Percentiles rank a stretch among this genome's conserved stretches.
Evolutionary conservation across 2,797 vertebrate genomes (phyloP).

Genomic region (Sebastes hopkinsi): DNA sequence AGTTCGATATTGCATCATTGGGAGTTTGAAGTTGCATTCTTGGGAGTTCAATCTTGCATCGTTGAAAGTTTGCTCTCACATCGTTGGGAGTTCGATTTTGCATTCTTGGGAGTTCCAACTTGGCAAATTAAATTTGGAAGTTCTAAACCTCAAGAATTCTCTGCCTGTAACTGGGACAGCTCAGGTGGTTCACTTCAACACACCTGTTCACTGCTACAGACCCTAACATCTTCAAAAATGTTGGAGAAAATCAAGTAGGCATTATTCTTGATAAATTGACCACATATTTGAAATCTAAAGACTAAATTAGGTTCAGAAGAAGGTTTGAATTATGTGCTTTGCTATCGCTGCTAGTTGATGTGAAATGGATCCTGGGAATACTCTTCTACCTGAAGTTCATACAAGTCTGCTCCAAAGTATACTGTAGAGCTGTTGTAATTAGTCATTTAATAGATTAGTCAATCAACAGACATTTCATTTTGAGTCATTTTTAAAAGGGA

Average conservation of each 20-base stretch:
- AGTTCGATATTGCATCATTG: background rate
- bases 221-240: background rate
- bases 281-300: background rate
- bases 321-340: background rate
- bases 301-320: no score
- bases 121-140: no score
- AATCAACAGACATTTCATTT: background rate
- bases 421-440: background rate
- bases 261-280: background rate
- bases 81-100: background rate
- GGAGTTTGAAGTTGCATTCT: background rate
- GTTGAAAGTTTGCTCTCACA: no score
- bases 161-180: no score
- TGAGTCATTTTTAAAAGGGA: background rate
- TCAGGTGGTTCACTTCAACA: background rate
- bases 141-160: no score
- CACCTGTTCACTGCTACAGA: background rate
- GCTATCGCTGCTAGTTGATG: background rate
- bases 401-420: background rate
- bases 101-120: background rate
- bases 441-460: background rate
- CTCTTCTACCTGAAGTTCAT: no score
- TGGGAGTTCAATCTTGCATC: background rate
- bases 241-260: background rate
- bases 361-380: no score